Evolutionary conservation across 1,140 invertebrate species (phyloP).

Genomic region (Saccostrea echinata): DNA sequence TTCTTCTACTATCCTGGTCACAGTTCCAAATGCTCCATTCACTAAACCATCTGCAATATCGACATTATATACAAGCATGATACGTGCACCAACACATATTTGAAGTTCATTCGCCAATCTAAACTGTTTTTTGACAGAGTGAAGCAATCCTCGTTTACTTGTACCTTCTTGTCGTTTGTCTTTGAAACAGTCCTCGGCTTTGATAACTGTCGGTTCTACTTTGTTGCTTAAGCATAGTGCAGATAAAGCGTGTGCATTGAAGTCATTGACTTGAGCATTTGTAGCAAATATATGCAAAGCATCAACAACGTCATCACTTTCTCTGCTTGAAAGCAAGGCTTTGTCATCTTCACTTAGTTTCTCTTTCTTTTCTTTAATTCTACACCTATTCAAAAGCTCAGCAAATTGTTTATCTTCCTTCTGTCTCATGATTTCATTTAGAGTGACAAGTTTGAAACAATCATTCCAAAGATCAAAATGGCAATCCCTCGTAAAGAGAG

Average conservation of each 20-base stretch:
- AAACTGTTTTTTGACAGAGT: not conserved
- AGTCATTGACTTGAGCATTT: too few relatives aligned
- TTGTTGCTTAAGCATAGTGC: not conserved
- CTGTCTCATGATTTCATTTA: slow-evolving; percentile 12
- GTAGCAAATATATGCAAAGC: slow-evolving; percentile 21
- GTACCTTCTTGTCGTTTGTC: not conserved
- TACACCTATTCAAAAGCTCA: not conserved
- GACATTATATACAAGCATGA: slow-evolving; percentile 43
- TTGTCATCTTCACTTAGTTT: not conserved
- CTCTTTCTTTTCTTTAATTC: slow-evolving; percentile 11
- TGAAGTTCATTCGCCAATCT: not conserved
- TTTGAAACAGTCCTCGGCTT: slow-evolving; percentile 37
- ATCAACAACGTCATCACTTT: slow-evolving; percentile 19
- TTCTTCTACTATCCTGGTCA: slow-evolving; percentile 2
- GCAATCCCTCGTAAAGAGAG: not conserved
- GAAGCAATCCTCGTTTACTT: not conserved
- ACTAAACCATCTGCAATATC: slow-evolving; percentile 45
- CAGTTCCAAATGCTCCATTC: slow-evolving; percentile 46
- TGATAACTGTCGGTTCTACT: slow-evolving; percentile 12
- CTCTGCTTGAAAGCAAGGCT: slow-evolving; percentile 19
- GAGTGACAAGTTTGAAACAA: not conserved
- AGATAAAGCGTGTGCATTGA: not conserved
- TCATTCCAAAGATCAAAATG: slow-evolving; percentile 33
- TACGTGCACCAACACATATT: slow-evolving; percentile 21
- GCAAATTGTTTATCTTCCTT: slow-evolving; percentile 13